Conservation (phyloP, 2,113 vertebrate species). For the Mesitornis unicolor region DNA sequence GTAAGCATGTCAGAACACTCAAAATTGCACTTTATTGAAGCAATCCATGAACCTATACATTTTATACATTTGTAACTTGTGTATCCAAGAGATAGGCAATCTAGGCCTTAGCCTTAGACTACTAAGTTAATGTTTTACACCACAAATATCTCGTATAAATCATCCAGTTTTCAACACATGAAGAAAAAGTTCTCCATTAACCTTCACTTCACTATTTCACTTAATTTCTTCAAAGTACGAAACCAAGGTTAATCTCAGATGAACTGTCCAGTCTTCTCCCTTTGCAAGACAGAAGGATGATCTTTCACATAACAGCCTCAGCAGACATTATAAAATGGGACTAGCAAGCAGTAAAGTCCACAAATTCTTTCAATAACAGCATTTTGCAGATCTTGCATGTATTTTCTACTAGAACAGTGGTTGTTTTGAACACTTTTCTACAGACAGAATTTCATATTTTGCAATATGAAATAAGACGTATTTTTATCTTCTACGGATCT, state of each 20-base stretch:
- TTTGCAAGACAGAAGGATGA: background rate
- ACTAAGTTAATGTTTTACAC: background rate
- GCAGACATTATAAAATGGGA: background rate
- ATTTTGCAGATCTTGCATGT: background rate
- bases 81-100: background rate
- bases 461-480: background rate
- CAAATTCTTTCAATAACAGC: background rate
- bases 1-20: background rate
- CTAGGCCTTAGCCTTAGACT: background rate
- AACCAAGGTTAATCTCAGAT: background rate
- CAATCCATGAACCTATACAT: background rate
- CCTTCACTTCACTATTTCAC: background rate
- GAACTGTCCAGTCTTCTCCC: background rate
- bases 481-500: background rate
- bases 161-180: background rate
- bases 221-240: background rate
- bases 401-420: background rate
- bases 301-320: background rate
- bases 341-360: background rate
- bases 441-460: background rate
- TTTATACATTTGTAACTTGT: background rate
- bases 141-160: background rate
- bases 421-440: background rate
- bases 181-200: background rate
- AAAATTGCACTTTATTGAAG: background rate